Percentiles rank a stretch among this genome's conserved stretches.
These are phyloP conservation scores for Hippocampus comes DNA, from an alignment of 2,113 vertebrate species.

Conservation along the genomic window DNA sequence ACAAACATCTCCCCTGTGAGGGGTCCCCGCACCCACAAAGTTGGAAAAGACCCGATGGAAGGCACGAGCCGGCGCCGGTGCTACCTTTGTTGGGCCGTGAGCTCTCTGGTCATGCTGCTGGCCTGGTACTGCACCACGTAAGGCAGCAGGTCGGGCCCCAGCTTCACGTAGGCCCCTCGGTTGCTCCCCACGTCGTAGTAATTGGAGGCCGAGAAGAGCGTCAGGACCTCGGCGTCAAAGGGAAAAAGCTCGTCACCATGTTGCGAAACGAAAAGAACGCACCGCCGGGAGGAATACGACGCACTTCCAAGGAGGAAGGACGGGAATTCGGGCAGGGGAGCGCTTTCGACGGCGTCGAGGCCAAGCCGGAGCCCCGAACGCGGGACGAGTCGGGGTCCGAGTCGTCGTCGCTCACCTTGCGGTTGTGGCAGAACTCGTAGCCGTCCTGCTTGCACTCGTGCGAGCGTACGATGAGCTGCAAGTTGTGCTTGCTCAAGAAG, in stretches of 20 bases:
- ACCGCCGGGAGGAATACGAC: too few species aligned
- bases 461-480: constrained; percentile 89
- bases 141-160: constrained; percentile 85
- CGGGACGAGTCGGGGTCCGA: too few species aligned
- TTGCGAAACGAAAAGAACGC: too few species aligned
- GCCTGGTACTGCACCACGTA: constrained; percentile 90
- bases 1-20: too few species aligned
- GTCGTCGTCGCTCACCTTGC: constrained; percentile 72
- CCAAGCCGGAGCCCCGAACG: too few species aligned
- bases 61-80: too few species aligned
- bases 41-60: neutral
- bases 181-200: constrained; percentile 95
- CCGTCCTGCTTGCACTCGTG: constrained; percentile 94
- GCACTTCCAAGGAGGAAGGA: too few species aligned
- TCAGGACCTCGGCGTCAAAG: constrained; percentile 78
- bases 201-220: constrained; percentile 95
- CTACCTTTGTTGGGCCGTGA: constrained; percentile 86
- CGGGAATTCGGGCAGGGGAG: too few species aligned
- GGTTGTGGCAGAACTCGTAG: constrained; percentile 89
- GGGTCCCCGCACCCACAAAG: neutral
- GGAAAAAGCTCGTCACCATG: neutral
- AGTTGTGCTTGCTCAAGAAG: constrained; percentile 78
- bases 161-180: constrained; percentile 86
- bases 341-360: too few species aligned
- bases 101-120: constrained; percentile 78